Conservation (phyloP, 2,797 vertebrate species). For the Catamblyrhynchus diadema region DNA sequence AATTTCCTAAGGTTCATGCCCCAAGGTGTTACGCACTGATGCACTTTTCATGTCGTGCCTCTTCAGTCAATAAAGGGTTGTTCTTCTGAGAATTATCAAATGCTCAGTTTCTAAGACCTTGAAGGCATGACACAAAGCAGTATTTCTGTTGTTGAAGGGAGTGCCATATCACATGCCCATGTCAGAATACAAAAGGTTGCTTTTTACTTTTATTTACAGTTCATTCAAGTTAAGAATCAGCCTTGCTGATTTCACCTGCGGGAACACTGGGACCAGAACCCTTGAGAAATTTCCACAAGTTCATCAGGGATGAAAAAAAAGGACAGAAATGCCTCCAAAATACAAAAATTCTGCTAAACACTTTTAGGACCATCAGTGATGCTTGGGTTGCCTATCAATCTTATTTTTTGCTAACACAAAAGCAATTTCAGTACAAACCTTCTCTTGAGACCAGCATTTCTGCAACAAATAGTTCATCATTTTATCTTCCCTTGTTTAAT, state of each 20-base stretch:
- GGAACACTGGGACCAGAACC: neutral
- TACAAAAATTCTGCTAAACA: neutral
- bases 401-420: neutral
- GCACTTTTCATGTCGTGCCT: neutral
- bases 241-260: neutral
- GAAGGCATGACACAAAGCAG: neutral
- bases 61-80: neutral
- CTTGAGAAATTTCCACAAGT: neutral
- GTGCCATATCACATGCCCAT: neutral
- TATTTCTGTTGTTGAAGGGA: neutral
- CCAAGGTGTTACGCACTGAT: neutral
- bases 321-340: neutral
- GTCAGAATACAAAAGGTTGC: neutral
- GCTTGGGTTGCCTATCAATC: neutral
- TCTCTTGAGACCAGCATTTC: slow-evolving; percentile 20
- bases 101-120: neutral
- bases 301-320: neutral
- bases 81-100: neutral
- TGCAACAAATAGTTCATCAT: slow-evolving; percentile 40
- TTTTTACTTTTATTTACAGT: neutral
- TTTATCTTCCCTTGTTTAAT: slow-evolving; percentile 32
- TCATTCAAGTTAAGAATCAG: neutral
- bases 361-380: neutral
- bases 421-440: neutral
- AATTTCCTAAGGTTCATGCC: neutral